phyloP scores from a whole-genome alignment of 2,888 invertebrate genomes.

The Muschampia plurimacula region DNA sequence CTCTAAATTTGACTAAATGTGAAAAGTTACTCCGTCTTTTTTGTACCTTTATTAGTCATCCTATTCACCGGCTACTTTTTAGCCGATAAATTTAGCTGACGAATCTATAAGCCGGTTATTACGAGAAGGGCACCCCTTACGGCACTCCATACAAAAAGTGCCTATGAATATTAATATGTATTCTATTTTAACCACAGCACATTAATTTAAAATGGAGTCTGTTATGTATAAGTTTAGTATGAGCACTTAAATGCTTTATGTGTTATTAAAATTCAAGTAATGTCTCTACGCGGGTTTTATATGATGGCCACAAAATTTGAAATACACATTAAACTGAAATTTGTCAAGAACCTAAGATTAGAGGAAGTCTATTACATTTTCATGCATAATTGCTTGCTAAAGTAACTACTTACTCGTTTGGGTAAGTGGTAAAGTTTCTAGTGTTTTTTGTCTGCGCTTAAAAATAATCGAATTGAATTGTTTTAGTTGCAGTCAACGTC shows the following conservation, averaged over 20 bases:
- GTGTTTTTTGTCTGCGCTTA: background rate
- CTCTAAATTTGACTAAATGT: no score
- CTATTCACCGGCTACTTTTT: no score
- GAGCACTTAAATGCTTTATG: constrained; percentile 24
- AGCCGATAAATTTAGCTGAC: no score
- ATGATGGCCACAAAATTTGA: constrained; percentile 19
- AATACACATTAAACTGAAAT: constrained; percentile 11
- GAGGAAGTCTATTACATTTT: constrained; percentile 3
- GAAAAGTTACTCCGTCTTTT: no score
- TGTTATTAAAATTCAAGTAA: constrained; percentile 25
- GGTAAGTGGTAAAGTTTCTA: background rate
- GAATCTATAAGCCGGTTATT: no score
- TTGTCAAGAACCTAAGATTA: constrained; percentile 17
- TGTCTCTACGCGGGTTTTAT: constrained; percentile 12
- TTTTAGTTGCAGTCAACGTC: no score
- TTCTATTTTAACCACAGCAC: background rate
- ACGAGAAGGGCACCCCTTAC: no score
- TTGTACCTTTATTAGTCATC: no score
- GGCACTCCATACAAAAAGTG: background rate
- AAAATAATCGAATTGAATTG: background rate
- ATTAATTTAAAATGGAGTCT: constrained; percentile 4
- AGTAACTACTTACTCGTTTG: background rate
- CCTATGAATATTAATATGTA: background rate
- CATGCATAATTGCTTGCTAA: constrained; percentile 4
- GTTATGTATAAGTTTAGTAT: background rate